Conservation (phyloP, 2,113 vertebrate genomes). For the Delphinapterus leucas region DNA sequence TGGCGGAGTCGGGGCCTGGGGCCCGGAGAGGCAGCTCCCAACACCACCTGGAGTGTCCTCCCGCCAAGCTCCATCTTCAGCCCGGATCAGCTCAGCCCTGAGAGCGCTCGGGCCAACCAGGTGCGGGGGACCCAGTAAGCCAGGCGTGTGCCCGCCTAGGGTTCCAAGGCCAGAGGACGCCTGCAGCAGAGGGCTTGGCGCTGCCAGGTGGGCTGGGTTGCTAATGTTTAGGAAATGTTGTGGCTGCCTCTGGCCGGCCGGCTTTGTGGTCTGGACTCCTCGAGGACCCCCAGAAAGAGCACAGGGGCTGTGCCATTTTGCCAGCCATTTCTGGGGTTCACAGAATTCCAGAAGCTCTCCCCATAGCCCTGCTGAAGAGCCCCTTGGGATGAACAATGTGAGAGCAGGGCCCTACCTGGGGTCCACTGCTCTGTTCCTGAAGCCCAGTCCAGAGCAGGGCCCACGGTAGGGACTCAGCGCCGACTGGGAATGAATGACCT, state of each 20-base stretch:
- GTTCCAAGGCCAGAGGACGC: neutral
- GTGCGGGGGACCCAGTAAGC: fast-evolving
- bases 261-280: no score
- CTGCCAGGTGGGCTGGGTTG: neutral
- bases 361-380: neutral
- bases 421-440: fast-evolving
- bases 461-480: fast-evolving
- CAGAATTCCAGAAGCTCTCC: fast-evolving
- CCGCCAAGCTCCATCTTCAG: neutral
- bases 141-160: neutral
- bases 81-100: neutral
- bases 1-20: neutral
- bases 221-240: fast-evolving
- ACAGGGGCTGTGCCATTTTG: neutral
- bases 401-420: neutral
- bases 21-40: neutral
- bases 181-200: neutral
- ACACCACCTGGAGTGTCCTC: neutral
- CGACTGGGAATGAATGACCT: fast-evolving
- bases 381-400: fast-evolving
- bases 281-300: neutral
- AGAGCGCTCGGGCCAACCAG: fast-evolving
- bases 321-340: neutral
- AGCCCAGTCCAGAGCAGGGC: neutral
- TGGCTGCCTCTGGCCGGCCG: neutral